Evolutionary conservation across 1,140 invertebrate species (phyloP).

Genomic region (Drosophila truncata): DNA sequence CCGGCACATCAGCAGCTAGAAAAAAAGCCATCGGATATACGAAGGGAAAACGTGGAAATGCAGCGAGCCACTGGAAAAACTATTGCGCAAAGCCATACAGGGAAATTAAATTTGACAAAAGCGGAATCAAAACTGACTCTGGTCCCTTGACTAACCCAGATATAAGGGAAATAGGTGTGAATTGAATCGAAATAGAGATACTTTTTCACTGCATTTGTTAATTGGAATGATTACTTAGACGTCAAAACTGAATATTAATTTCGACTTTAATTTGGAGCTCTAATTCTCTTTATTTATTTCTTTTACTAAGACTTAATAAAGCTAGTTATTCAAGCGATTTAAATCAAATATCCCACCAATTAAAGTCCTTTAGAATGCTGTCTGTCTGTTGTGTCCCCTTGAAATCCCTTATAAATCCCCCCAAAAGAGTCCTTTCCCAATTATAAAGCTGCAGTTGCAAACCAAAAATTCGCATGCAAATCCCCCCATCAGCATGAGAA

Average conservation of each 20-base stretch:
- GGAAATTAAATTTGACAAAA: conserved; percentile 23
- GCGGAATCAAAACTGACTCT: conserved; percentile 11
- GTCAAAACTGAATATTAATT: too few relatives aligned
- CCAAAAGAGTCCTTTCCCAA: not conserved
- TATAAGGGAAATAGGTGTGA: not conserved
- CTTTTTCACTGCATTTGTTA: not conserved
- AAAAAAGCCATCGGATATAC: not conserved
- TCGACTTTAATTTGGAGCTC: too few relatives aligned
- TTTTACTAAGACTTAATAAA: too few relatives aligned
- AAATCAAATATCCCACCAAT: not conserved
- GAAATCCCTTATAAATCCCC: not conserved
- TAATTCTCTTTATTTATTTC: too few relatives aligned
- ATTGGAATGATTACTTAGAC: too few relatives aligned
- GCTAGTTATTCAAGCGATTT: not conserved
- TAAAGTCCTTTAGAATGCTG: not conserved
- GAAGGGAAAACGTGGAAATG: conserved; percentile 14
- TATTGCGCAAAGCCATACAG: conserved; percentile 5
- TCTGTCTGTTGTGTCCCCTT: not conserved
- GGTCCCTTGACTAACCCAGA: conserved; percentile 1
- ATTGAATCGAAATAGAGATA: not conserved
- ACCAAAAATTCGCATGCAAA: conserved; percentile 31
- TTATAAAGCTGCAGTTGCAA: conserved; percentile 10
- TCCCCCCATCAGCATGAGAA: not conserved
- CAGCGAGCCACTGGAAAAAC: conserved; percentile 11
- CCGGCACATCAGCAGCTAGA: conserved; percentile 44